These are phyloP conservation scores for Tetranychus truncatus DNA, from an alignment of 2,888 invertebrate genomes.

Conservation along the genomic window DNA sequence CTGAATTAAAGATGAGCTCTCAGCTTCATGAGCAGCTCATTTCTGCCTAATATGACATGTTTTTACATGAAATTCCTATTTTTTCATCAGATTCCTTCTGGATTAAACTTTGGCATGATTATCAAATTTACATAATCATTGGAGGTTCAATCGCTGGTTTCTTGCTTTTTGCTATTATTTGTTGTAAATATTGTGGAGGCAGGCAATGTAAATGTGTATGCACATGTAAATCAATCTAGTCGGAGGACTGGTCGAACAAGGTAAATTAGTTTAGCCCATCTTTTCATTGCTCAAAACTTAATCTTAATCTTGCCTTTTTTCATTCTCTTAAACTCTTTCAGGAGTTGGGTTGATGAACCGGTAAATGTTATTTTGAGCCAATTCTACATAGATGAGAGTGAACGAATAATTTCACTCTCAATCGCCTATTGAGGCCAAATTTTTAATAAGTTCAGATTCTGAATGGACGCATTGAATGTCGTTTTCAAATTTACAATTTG, in stretches of 20 bases:
- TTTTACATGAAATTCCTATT: background rate
- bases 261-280: background rate
- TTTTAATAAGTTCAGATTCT: too few species aligned
- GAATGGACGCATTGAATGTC: too few species aligned
- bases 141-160: background rate
- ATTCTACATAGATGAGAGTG: too few species aligned
- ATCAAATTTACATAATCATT: background rate
- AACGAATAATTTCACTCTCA: too few species aligned
- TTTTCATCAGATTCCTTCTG: background rate
- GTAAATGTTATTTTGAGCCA: background rate
- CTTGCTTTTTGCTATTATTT: background rate
- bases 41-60: too few species aligned
- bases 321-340: background rate
- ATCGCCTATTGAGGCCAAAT: too few species aligned
- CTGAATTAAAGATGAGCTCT: too few species aligned
- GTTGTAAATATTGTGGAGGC: background rate
- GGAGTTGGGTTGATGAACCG: background rate
- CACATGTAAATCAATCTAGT: background rate
- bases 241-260: background rate
- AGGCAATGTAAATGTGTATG: background rate
- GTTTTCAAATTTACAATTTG: too few species aligned
- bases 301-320: background rate
- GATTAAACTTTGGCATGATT: background rate
- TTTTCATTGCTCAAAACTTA: background rate
- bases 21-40: too few species aligned